These are phyloP conservation scores for Phoenicopterus ruber DNA, from an alignment of 2,113 vertebrate genomes.

Conservation along the genomic window DNA sequence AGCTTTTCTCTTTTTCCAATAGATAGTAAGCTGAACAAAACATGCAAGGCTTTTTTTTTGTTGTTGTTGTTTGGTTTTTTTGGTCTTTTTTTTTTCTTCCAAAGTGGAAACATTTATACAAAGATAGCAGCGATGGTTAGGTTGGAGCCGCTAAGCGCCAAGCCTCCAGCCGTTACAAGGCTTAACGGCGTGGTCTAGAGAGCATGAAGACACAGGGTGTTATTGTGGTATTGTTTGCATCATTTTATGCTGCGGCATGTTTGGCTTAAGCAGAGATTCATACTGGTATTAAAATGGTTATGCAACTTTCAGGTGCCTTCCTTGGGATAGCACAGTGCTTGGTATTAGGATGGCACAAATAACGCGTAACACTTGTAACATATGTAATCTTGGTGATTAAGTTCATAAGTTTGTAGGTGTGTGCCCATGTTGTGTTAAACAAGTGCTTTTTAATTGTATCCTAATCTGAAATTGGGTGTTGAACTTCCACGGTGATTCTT, in stretches of 20 bases:
- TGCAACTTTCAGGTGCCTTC: neutral
- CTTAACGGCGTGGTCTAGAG: neutral
- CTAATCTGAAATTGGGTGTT: neutral
- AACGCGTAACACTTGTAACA: accelerated
- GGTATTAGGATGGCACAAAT: neutral
- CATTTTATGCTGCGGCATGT: neutral
- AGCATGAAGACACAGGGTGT: neutral
- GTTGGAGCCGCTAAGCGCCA: neutral
- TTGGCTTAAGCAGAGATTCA: neutral
- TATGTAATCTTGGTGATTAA: neutral
- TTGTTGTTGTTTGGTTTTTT: too few species aligned
- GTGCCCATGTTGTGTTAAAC: neutral
- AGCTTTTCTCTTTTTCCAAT: slow-evolving; percentile 5
- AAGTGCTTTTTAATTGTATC: neutral
- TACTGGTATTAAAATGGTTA: neutral
- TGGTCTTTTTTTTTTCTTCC: neutral
- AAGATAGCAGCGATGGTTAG: neutral
- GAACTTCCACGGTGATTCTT: neutral
- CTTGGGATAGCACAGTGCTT: neutral
- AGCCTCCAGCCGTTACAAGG: neutral
- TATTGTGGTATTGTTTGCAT: neutral
- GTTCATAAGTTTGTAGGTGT: neutral
- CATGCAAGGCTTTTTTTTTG: neutral
- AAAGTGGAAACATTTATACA: slow-evolving; percentile 8
- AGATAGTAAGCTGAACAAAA: slow-evolving; percentile 10